Conservation (phyloP, 2,113 vertebrate species). For the Syngnathoides biaculeatus region DNA sequence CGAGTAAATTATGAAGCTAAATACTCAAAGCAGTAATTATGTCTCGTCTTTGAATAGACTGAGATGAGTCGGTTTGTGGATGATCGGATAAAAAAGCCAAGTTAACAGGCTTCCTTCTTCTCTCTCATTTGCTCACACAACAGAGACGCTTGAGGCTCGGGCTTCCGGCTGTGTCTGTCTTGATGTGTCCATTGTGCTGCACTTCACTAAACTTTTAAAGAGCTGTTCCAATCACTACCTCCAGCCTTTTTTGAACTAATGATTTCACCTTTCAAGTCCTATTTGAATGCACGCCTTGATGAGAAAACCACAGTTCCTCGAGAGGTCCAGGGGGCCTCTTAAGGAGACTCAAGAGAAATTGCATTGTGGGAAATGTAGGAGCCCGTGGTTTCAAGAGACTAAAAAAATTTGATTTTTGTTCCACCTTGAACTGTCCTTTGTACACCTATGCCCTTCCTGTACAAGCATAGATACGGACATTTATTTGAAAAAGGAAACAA, state of each 20-base stretch:
- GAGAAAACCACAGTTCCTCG: not conserved
- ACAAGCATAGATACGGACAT: not conserved
- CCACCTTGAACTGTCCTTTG: constrained; percentile 2
- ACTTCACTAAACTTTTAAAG: constrained; percentile 9
- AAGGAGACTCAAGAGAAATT: constrained; percentile 9
- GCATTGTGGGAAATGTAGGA: constrained; percentile 9
- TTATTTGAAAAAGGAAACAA: too few relatives aligned
- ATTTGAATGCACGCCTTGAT: constrained; percentile 3
- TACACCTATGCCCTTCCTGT: not conserved
- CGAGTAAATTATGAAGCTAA: constrained; percentile 70
- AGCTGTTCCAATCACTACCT: constrained; percentile 2
- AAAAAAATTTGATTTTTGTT: not conserved
- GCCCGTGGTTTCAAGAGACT: not conserved
- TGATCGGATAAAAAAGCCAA: constrained; percentile 57
- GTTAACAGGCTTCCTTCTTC: constrained; percentile 36
- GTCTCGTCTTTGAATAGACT: constrained; percentile 66
- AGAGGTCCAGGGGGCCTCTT: constrained; percentile 2
- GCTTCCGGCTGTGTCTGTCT: constrained; percentile 1
- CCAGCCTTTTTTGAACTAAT: constrained; percentile 2
- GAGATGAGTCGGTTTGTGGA: constrained; percentile 65
- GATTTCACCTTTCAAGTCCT: constrained; percentile 3
- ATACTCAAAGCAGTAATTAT: constrained; percentile 78
- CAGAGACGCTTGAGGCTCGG: constrained; percentile 10
- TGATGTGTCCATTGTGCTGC: constrained; percentile 8
- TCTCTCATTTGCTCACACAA: constrained; percentile 33